Conservation (phyloP, 1,140 invertebrate genomes). For the Solen grandis region DNA sequence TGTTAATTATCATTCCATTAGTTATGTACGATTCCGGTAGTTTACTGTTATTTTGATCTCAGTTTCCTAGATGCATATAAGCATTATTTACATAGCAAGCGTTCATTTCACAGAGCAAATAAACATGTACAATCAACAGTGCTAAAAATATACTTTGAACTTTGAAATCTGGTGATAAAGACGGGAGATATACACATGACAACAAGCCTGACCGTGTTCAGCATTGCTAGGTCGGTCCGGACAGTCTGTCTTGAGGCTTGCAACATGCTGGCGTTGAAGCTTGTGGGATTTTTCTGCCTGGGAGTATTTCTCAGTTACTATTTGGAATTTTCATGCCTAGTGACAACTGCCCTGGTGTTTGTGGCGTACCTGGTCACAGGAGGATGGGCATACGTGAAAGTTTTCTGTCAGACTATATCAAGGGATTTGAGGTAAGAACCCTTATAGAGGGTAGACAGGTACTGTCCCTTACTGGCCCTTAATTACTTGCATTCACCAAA, state of each 20-base stretch:
- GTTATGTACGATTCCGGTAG: no score
- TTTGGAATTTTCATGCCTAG: slow-evolving; percentile 28
- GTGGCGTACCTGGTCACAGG: slow-evolving; percentile 27
- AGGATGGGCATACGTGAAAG: slow-evolving; percentile 47
- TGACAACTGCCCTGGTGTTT: slow-evolving; percentile 30
- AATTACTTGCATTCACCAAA: no score
- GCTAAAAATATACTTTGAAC: slow-evolving; percentile 24
- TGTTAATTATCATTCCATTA: no score
- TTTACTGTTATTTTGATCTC: no score
- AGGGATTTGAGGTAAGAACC: slow-evolving; percentile 36
- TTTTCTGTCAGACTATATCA: slow-evolving; percentile 31
- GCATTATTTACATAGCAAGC: no score
- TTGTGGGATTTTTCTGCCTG: slow-evolving; percentile 11
- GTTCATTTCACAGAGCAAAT: no score
- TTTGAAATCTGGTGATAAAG: slow-evolving; percentile 16
- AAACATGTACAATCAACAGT: no score
- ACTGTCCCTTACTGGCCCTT: no score
- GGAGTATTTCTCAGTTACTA: slow-evolving; percentile 41
- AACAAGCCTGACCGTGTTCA: slow-evolving; percentile 36
- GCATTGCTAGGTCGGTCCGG: slow-evolving; percentile 24
- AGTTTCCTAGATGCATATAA: no score
- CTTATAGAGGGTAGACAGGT: no score
- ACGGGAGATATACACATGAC: slow-evolving; percentile 30
- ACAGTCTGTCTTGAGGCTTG: neutral
- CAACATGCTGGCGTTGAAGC: slow-evolving; percentile 42